Evolutionary conservation across 1,140 invertebrate genomes (phyloP), one percentile per base, ranked within the genome.

Genomic region (Galendromus occidentalis): DNA sequence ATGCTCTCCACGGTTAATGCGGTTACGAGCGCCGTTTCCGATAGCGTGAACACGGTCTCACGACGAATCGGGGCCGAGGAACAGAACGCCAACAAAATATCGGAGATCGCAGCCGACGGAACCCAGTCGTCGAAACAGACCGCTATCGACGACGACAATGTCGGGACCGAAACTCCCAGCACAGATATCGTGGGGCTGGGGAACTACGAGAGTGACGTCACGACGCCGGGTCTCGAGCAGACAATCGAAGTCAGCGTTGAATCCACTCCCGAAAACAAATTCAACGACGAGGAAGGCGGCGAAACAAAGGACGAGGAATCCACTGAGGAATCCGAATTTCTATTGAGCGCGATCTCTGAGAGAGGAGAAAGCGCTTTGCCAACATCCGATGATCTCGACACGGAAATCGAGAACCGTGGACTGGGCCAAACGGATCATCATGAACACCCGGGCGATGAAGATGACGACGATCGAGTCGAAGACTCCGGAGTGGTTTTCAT

Each of bases 191-290:
- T 33, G 2, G 51, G 33, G 4, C 17, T 29, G 2, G 51, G 51
- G n/a, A 59, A 59, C 22, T 59, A 59, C 20, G 51, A 59, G 51
- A 59, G 51, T 22, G 51, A 59, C 51, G 51, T 59, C 33, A 59
- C 22, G 20, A 59, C 51, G 14, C 51, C 51, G 25, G 51, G 51
- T 29, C 33, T 39, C 33, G 51, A 59, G 17, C 51, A 59, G 51
- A 59, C 33, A 22, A 33, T 59, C 17, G 51, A 59, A 9, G 51
- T 59, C 51, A 59, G 33, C 22, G 12, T 59, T 29, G 51, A 59
- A 33, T 29, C 51, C 14, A 59, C 51, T 17, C 51, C 51, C 12
- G 51, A 59, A 22, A 59, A 33, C 51, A 59, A 59, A 14, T 33
- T 59, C 33, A 33, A 29, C 9, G 51, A 59, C 51, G 51, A 59